Evolutionary conservation across 1,140 invertebrate species (phyloP).

Genomic region (Brachionus koreanus): DNA sequence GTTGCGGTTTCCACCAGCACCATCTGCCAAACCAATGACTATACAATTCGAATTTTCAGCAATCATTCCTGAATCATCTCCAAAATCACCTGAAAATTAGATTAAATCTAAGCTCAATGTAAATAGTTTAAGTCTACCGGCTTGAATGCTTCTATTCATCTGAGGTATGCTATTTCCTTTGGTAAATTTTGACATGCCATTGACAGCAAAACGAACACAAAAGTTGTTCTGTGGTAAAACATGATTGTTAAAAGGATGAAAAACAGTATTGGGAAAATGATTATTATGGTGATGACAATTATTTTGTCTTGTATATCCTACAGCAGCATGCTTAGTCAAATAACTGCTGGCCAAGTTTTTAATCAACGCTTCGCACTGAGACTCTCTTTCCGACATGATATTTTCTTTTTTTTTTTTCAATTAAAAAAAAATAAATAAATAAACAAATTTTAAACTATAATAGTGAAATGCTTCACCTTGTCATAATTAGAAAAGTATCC

Average conservation of each 20-base stretch:
- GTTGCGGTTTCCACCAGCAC: slow-evolving; percentile 42
- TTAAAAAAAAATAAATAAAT: too few relatives aligned
- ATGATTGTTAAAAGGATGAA: background rate
- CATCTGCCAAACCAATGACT: slow-evolving; percentile 41
- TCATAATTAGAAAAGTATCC: background rate
- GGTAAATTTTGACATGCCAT: slow-evolving; percentile 35
- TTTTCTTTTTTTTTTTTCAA: too few relatives aligned
- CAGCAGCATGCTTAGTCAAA: too few relatives aligned
- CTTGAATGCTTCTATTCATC: slow-evolving; percentile 7
- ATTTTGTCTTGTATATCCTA: background rate
- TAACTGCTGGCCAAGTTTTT: background rate
- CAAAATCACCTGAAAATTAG: slow-evolving; percentile 34
- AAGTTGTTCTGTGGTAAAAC: background rate
- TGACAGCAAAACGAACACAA: slow-evolving; percentile 30
- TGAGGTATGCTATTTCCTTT: slow-evolving; percentile 4
- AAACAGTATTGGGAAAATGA: background rate
- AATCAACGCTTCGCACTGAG: background rate
- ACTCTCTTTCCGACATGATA: background rate
- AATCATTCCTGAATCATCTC: slow-evolving; percentile 44
- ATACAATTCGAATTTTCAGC: slow-evolving; percentile 31
- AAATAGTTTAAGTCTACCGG: background rate
- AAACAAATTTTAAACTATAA: background rate
- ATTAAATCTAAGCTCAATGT: background rate
- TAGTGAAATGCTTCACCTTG: background rate
- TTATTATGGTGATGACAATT: background rate